phyloP scores from a whole-genome alignment of 2,888 invertebrate species.

The Drosophila koepferae region DNA sequence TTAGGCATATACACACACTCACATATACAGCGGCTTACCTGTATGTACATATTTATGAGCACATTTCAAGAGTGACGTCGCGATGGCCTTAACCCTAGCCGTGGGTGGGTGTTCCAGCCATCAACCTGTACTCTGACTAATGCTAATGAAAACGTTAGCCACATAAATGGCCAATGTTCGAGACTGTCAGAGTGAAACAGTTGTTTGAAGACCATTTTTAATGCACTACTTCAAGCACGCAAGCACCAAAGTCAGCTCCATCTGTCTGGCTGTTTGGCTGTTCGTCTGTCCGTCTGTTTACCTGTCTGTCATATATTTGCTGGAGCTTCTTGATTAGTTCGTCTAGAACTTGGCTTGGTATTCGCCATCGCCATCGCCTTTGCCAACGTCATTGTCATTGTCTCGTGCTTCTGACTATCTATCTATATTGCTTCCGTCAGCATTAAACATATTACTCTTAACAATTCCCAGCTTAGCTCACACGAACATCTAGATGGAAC shows the following conservation, averaged over 20 bases:
- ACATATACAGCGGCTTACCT: background rate
- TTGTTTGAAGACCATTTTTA: slow-evolving; percentile 42
- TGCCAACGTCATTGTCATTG: slow-evolving; percentile 41
- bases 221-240: slow-evolving; percentile 64
- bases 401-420: slow-evolving; percentile 65
- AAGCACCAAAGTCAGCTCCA: slow-evolving; percentile 23
- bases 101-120: slow-evolving; percentile 69
- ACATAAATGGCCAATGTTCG: slow-evolving; percentile 54
- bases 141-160: slow-evolving; percentile 76
- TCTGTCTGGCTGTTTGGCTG: slow-evolving; percentile 20
- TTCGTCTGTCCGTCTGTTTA: background rate
- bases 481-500: slow-evolving; percentile 27
- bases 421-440: slow-evolving; percentile 72
- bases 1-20: slow-evolving; percentile 41
- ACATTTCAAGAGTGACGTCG: slow-evolving; percentile 53
- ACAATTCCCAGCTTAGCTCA: slow-evolving; percentile 68
- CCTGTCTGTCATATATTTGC: slow-evolving; percentile 52
- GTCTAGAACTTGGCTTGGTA: slow-evolving; percentile 10
- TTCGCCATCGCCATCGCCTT: slow-evolving; percentile 4
- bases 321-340: slow-evolving; percentile 50
- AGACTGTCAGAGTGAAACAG: slow-evolving; percentile 34
- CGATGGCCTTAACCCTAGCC: slow-evolving; percentile 18
- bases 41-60: slow-evolving; percentile 47
- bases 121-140: slow-evolving; percentile 55
- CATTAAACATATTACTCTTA: slow-evolving; percentile 71